Evolutionary conservation across 2,797 vertebrate genomes (phyloP).

Genomic region (Lithobates pipiens): DNA sequence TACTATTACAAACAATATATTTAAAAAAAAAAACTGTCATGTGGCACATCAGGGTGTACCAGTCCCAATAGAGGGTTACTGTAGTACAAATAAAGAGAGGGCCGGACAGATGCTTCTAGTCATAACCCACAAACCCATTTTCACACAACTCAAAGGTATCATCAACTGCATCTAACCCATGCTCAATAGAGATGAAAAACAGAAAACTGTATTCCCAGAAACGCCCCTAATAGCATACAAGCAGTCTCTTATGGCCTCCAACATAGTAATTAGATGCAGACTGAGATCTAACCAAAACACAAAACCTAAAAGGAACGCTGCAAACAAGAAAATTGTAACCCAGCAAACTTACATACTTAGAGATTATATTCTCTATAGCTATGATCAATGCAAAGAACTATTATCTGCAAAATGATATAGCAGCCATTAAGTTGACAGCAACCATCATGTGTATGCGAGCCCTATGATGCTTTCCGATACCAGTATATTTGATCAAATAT

Average conservation of each 20-base stretch:
- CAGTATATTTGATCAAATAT: too few species aligned
- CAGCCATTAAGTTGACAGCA: neutral
- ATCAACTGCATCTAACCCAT: slow-evolving; percentile 48
- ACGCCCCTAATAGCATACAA: slow-evolving; percentile 54
- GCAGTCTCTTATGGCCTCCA: slow-evolving; percentile 49
- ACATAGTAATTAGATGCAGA: slow-evolving; percentile 57
- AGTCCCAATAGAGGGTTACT: slow-evolving; percentile 18
- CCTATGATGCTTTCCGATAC: too few species aligned
- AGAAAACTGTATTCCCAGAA: slow-evolving; percentile 59
- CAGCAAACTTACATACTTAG: slow-evolving; percentile 17
- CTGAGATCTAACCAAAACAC: slow-evolving; percentile 47
- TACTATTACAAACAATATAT: neutral
- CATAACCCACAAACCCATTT: slow-evolving; percentile 49
- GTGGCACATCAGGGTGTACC: neutral
- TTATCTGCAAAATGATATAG: slow-evolving; percentile 37
- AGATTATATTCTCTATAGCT: slow-evolving; percentile 26
- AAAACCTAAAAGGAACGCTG: slow-evolving; percentile 38
- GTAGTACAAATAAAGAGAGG: slow-evolving; percentile 32
- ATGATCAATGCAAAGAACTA: slow-evolving; percentile 38
- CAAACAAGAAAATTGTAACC: slow-evolving; percentile 40
- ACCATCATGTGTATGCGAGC: neutral
- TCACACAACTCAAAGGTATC: slow-evolving; percentile 53
- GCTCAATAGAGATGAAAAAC: slow-evolving; percentile 50
- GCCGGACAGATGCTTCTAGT: slow-evolving; percentile 53
- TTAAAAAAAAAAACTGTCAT: slow-evolving; percentile 7